Evolutionary conservation across 64 coral and sea anemone species (phyloP).

Genomic region (Exaiptasia diaphana): DNA sequence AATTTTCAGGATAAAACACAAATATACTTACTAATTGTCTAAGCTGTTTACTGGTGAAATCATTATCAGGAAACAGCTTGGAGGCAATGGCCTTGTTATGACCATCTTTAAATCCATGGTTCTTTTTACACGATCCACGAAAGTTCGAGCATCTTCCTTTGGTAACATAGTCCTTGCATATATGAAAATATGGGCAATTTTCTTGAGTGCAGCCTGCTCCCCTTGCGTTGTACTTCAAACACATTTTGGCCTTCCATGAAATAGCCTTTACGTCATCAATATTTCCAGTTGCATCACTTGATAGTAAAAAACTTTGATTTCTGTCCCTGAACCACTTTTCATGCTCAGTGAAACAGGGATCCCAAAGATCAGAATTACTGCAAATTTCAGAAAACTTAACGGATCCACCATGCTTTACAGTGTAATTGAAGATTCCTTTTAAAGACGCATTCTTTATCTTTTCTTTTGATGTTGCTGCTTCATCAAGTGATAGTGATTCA

Average conservation of each 20-base stretch:
- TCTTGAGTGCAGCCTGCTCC: background rate
- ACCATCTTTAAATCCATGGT: conserved; percentile 45
- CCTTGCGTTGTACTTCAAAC: conserved; percentile 33
- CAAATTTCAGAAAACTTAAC: conserved; percentile 37
- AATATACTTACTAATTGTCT: conserved; percentile 8
- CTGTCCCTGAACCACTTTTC: conserved; percentile 46
- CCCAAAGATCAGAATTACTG: conserved; percentile 34
- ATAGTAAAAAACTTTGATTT: conserved; percentile 41
- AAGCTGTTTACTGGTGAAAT: conserved; percentile 22
- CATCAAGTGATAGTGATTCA: background rate
- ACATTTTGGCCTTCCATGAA: conserved; percentile 30
- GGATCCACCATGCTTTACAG: conserved; percentile 31
- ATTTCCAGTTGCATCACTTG: conserved; percentile 29
- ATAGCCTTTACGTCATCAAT: conserved; percentile 38
- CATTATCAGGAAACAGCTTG: background rate
- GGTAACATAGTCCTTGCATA: conserved; percentile 51
- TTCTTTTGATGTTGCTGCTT: background rate
- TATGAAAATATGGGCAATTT: conserved; percentile 58
- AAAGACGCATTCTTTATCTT: background rate
- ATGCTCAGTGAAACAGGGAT: conserved; percentile 2
- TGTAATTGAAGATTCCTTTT: conserved; percentile 60
- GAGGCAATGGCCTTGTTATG: conserved; percentile 14
- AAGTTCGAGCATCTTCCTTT: conserved; percentile 18
- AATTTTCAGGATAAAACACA: too few species aligned
- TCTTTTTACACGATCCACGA: conserved; percentile 23